These are phyloP conservation scores for Bungarus multicinctus DNA, from an alignment of 2,113 vertebrate genomes.

Conservation along the genomic window DNA sequence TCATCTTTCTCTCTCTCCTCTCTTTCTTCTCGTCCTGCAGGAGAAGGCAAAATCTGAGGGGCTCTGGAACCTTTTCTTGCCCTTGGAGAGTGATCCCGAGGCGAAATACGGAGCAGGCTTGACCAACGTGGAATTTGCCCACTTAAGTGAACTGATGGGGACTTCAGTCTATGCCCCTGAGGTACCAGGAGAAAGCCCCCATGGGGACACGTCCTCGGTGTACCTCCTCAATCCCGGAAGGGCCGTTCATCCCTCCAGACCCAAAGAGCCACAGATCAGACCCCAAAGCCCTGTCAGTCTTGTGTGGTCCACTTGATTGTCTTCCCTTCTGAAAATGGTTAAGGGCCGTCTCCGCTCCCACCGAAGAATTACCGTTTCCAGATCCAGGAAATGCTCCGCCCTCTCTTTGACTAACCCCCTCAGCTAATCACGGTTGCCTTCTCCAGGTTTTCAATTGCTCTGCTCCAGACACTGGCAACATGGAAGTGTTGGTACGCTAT, in stretches of 20 bases:
- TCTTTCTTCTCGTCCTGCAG: slow-evolving; percentile 34
- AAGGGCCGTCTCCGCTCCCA: not conserved
- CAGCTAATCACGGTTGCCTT: not conserved
- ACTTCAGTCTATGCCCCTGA: slow-evolving; percentile 63
- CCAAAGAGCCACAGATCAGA: not conserved
- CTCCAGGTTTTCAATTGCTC: slow-evolving; percentile 71
- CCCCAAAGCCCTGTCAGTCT: not conserved
- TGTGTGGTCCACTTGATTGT: too few relatives aligned
- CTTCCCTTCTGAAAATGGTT: not conserved
- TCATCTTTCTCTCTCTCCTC: not conserved
- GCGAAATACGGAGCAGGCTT: slow-evolving; percentile 63
- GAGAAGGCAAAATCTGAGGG: slow-evolving; percentile 63
- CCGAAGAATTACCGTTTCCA: not conserved
- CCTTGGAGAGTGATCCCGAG: slow-evolving; percentile 63
- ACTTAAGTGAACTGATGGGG: slow-evolving; percentile 70
- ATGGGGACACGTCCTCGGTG: too few relatives aligned
- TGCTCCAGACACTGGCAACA: slow-evolving; percentile 69
- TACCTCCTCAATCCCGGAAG: not conserved
- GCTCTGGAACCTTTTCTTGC: slow-evolving; percentile 72
- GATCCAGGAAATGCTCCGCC: fast-evolving
- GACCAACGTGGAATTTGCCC: slow-evolving; percentile 65
- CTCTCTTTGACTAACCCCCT: too few relatives aligned
- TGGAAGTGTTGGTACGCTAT: slow-evolving; percentile 65
- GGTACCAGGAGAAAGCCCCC: slow-evolving; percentile 36
- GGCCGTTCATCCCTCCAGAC: not conserved